Conservation (phyloP, 2,888 invertebrate genomes). For the Polyploca ridens region DNA sequence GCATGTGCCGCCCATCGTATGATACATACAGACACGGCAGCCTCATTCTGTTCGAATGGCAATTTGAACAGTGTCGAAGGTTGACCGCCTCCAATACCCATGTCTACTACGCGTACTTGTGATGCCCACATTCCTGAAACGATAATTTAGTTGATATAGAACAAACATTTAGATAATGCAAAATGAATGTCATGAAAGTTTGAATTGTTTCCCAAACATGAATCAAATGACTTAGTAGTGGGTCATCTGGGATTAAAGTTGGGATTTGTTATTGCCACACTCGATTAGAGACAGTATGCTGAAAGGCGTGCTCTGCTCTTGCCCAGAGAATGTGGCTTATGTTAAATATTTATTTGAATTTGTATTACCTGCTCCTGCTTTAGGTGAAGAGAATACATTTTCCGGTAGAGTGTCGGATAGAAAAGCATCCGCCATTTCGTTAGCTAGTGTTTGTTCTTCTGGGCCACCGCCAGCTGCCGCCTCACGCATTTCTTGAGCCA, state of each 20-base stretch:
- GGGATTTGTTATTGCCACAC: constrained; percentile 76
- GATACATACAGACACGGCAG: constrained; percentile 94
- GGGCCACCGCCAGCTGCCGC: constrained; percentile 92
- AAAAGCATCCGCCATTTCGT: constrained; percentile 99
- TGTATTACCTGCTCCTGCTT: constrained; percentile 90
- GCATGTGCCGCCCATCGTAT: constrained; percentile 89
- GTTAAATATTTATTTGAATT: background rate
- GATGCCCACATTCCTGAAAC: constrained; percentile 96
- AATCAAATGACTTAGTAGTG: constrained; percentile 74
- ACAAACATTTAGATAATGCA: background rate
- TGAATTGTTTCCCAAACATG: constrained; percentile 71
- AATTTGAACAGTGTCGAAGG: constrained; percentile 91
- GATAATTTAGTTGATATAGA: background rate
- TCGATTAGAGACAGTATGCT: constrained; percentile 79
- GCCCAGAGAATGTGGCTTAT: constrained; percentile 80
- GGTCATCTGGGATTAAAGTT: constrained; percentile 81
- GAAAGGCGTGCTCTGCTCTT: constrained; percentile 68
- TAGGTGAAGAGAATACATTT: constrained; percentile 96
- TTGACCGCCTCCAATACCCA: constrained; percentile 83
- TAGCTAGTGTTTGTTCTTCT: constrained; percentile 97
- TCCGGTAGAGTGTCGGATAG: constrained; percentile 97
- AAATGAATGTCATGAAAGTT: constrained; percentile 3
- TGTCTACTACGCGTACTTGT: constrained; percentile 93
- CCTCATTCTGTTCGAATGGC: constrained; percentile 97
- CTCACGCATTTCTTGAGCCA: constrained; percentile 99